Percentiles rank a stretch among this genome's conserved stretches.
Evolutionary conservation across 1,140 invertebrate species (phyloP).

Genomic region (Diabrotica undecimpunctata): DNA sequence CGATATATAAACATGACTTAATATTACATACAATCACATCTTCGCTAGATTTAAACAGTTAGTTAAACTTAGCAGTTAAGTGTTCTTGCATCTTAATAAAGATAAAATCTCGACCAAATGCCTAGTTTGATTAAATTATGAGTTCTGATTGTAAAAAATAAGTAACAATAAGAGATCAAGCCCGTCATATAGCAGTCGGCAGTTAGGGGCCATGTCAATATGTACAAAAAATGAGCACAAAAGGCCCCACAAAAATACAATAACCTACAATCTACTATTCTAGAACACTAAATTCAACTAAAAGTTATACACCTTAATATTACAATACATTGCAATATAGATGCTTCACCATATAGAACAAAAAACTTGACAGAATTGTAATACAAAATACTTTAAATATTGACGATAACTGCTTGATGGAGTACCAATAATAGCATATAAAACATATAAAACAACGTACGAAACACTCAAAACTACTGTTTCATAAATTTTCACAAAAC

Average conservation of each 20-base stretch:
- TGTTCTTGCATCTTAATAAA: conserved; percentile 29
- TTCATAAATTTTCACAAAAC: no score
- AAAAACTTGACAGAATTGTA: no score
- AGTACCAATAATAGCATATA: no score
- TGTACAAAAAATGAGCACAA: conserved; percentile 32
- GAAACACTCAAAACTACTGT: no score
- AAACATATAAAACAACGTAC: no score
- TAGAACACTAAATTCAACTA: conserved; percentile 19
- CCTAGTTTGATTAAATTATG: conserved; percentile 3
- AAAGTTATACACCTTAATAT: conserved; percentile 9
- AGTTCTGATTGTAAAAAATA: conserved; percentile 22
- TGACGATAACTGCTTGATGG: no score
- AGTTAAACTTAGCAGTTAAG: conserved; percentile 38
- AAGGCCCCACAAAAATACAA: conserved; percentile 29
- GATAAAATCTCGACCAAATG: conserved; percentile 9
- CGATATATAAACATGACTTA: conserved; percentile 44
- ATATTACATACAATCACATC: conserved; percentile 43
- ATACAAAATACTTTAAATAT: no score
- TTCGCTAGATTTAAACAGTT: conserved; percentile 40
- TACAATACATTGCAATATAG: neutral
- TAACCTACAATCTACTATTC: conserved; percentile 26
- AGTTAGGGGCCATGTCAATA: conserved; percentile 33
- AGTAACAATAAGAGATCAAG: conserved; percentile 44
- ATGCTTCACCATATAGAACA: no score
- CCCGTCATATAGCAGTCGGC: conserved; percentile 33